Conservation (phyloP, 2,888 invertebrate species). For the Mythimna albipuncta region DNA sequence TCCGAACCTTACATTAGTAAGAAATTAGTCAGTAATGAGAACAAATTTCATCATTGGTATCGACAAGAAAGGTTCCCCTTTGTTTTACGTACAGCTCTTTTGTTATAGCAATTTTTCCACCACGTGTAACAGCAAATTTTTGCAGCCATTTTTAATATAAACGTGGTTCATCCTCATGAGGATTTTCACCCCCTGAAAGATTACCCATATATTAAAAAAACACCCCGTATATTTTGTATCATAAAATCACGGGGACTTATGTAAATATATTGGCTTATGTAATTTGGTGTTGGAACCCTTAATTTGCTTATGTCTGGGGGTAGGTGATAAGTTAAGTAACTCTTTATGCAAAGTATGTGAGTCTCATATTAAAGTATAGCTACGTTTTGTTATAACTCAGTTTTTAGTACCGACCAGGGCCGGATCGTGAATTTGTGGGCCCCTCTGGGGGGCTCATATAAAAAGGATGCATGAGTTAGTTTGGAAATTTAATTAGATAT, state of each 20-base stretch:
- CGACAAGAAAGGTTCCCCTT: too few relatives aligned
- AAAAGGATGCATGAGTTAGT: too few relatives aligned
- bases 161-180: background rate
- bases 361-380: background rate
- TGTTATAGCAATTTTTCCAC: too few relatives aligned
- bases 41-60: too few relatives aligned
- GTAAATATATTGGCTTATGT: conserved; percentile 9
- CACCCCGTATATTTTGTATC: background rate
- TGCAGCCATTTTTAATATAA: background rate
- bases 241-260: conserved; percentile 8
- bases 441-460: too few relatives aligned
- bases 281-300: background rate
- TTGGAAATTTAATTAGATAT: too few relatives aligned
- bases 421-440: too few relatives aligned
- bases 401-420: background rate
- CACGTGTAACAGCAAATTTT: background rate
- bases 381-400: background rate
- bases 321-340: conserved; percentile 4
- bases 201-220: too few relatives aligned
- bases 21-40: too few relatives aligned
- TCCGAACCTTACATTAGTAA: too few relatives aligned
- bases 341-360: conserved; percentile 17
- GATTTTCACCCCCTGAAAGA: background rate
- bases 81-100: too few relatives aligned
- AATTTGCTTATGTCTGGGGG: conserved; percentile 19